A percentile compares a stretch with the other conserved stretches of the same genome.
Conservation (phyloP, 2,888 invertebrate species). For the Xestia rhomboidea region DNA sequence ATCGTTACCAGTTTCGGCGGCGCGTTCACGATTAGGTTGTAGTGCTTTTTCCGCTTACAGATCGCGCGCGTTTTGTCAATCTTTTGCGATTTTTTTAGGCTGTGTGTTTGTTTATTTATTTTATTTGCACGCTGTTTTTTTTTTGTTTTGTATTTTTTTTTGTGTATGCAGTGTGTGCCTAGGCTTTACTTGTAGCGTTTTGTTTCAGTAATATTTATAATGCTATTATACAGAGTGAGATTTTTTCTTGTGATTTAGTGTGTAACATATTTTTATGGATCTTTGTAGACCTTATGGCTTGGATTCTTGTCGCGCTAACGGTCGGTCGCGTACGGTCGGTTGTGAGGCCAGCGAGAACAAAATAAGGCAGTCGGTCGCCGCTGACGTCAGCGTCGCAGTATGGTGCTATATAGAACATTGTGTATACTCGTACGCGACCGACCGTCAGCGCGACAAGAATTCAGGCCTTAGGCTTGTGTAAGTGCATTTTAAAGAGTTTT, state of each 20-base stretch:
- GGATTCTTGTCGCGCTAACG: too few relatives aligned
- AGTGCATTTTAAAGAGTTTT: neutral
- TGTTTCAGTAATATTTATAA: neutral
- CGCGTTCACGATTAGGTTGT: conserved; percentile 88
- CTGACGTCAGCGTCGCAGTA: too few relatives aligned
- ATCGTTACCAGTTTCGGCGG: conserved; percentile 89
- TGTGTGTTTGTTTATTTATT: conserved; percentile 30
- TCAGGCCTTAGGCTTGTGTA: too few relatives aligned
- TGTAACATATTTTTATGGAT: neutral
- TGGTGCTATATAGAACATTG: too few relatives aligned
- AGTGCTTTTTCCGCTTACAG: conserved; percentile 88
- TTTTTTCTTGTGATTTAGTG: neutral
- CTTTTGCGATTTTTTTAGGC: conserved; percentile 75
- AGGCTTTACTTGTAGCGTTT: neutral
- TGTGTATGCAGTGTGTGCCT: neutral
- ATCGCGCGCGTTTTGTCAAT: conserved; percentile 86
- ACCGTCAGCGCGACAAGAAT: too few relatives aligned
- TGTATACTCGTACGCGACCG: too few relatives aligned
- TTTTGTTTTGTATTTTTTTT: neutral
- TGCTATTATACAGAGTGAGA: neutral
- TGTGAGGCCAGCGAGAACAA: too few relatives aligned
- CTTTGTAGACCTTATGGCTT: neutral
- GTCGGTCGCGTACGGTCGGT: too few relatives aligned
- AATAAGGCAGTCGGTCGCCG: too few relatives aligned
- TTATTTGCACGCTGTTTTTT: conserved; percentile 38